These are phyloP conservation scores for Ecliptopera silaceata DNA, from an alignment of 2,888 invertebrate species.

Conservation along the genomic window DNA sequence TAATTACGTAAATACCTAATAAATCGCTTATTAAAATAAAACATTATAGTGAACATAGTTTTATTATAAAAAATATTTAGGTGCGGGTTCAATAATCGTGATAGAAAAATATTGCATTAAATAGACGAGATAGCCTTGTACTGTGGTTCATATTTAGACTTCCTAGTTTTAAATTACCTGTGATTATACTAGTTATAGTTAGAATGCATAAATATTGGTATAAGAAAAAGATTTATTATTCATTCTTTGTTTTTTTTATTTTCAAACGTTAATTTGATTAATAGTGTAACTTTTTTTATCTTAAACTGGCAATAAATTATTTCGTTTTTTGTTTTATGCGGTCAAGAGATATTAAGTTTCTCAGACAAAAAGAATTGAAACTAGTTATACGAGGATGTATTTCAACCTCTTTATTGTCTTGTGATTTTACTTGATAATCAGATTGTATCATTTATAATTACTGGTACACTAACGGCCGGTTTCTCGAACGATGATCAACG, in stretches of 20 bases:
- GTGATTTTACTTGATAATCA: too few species aligned
- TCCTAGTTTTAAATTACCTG: conserved; percentile 32
- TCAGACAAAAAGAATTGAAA: too few species aligned
- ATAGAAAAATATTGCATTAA: conserved; percentile 26
- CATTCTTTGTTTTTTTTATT: not conserved
- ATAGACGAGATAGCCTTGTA: conserved; percentile 38
- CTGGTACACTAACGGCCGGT: too few species aligned
- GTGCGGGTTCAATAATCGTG: conserved; percentile 16
- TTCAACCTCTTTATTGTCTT: too few species aligned
- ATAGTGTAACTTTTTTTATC: too few species aligned
- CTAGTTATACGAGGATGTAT: too few species aligned
- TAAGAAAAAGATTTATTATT: not conserved
- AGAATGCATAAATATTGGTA: conserved; percentile 6
- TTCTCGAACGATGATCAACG: too few species aligned
- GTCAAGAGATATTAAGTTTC: too few species aligned
- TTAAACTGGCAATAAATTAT: too few species aligned
- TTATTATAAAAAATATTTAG: conserved; percentile 1
- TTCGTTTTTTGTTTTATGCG: too few species aligned
- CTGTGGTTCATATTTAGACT: conserved; percentile 26
- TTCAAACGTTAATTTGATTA: not conserved
- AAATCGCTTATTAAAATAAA: not conserved
- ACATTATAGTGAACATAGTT: not conserved
- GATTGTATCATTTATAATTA: too few species aligned
- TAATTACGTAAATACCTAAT: too few species aligned
- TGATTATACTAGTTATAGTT: conserved; percentile 8